A percentile compares a stretch with the other conserved stretches of the same genome.
Evolutionary conservation across 2,113 vertebrate species (phyloP).

Genomic region (Malurus elegans): DNA sequence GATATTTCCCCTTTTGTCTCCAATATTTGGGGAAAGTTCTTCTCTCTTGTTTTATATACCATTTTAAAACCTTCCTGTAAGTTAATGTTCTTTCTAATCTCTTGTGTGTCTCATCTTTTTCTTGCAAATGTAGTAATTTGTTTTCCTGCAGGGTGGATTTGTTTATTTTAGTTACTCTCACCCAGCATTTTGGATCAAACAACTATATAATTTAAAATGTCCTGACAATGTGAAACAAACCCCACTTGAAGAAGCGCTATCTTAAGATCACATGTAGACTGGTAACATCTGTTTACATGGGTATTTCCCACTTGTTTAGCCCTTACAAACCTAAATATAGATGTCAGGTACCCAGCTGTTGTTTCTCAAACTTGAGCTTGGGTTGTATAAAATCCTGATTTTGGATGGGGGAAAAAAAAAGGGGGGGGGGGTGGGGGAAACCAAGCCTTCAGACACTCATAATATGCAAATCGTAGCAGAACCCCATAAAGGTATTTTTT

Average conservation of each 20-base stretch:
- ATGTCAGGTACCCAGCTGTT: background rate
- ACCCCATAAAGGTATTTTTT: background rate
- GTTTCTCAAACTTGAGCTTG: background rate
- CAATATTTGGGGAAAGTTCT: background rate
- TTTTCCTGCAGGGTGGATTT: conserved; percentile 34
- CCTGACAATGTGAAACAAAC: conserved; percentile 9
- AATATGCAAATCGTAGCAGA: background rate
- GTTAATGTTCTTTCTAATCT: background rate
- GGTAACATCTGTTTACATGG: background rate
- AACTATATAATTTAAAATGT: conserved; percentile 31
- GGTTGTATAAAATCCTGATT: background rate
- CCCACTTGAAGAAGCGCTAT: background rate
- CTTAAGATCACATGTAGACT: background rate
- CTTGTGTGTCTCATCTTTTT: background rate
- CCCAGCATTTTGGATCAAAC: conserved; percentile 25
- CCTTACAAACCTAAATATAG: background rate
- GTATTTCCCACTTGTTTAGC: background rate
- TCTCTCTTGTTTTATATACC: background rate
- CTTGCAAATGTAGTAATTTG: conserved; percentile 15
- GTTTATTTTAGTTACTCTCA: conserved; percentile 47
- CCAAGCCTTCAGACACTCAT: background rate
- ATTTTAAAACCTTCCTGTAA: background rate
- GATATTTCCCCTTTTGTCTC: background rate
- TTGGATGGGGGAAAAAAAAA: background rate
- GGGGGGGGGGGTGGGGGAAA: no score